These are phyloP conservation scores for Prosapia bicincta DNA, from an alignment of 2,888 invertebrate species.

Conservation along the genomic window DNA sequence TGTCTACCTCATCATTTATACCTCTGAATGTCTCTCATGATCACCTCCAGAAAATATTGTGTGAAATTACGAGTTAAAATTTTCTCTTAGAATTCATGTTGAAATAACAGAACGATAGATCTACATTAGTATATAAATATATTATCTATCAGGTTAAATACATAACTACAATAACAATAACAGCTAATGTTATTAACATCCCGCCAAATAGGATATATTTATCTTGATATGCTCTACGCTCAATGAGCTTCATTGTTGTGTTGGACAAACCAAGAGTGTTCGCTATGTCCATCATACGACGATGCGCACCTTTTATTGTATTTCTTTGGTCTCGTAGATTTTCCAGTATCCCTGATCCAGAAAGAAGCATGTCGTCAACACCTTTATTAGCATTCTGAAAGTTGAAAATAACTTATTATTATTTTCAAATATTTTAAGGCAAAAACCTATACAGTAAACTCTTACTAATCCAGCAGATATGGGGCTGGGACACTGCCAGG, in stretches of 20 bases:
- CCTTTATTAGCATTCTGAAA: constrained; percentile 69
- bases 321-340: constrained; percentile 79
- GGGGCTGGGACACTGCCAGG: too few species aligned
- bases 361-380: constrained; percentile 83
- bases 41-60: too few species aligned
- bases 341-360: constrained; percentile 71
- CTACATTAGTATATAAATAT: too few species aligned
- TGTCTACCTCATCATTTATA: too few species aligned
- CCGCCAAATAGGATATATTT: constrained; percentile 85
- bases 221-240: constrained; percentile 81
- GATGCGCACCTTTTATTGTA: constrained; percentile 82
- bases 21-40: too few species aligned
- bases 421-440: too few species aligned
- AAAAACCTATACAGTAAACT: too few species aligned
- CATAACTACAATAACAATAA: constrained; percentile 72
- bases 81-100: too few species aligned
- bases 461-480: too few species aligned
- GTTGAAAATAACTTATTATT: too few species aligned
- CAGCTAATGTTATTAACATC: constrained; percentile 74
- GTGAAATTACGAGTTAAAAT: too few species aligned
- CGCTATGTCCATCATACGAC: constrained; percentile 81
- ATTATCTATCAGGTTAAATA: constrained; percentile 36
- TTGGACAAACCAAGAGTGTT: constrained; percentile 91
- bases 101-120: too few species aligned
- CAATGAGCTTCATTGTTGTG: constrained; percentile 92